Percentiles rank a stretch among this genome's conserved stretches.
Evolutionary conservation across 2,113 vertebrate species (phyloP).

Genomic region (Drymodes brunneopygia): DNA sequence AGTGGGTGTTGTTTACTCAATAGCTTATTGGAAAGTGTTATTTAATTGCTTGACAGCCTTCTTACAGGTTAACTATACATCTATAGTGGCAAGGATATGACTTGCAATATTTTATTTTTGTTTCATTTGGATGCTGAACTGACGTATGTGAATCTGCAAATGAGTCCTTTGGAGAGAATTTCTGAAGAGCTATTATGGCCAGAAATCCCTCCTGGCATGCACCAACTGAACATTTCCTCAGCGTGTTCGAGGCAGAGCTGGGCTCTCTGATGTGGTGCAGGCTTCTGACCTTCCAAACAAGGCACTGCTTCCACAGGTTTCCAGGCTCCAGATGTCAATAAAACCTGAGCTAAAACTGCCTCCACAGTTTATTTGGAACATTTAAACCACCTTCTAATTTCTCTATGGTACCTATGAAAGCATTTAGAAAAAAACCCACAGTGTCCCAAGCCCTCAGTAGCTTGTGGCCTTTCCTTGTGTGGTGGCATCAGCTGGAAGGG

Average conservation of each 20-base stretch:
- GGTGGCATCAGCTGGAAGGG: neutral
- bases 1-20: neutral
- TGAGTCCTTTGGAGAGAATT: neutral
- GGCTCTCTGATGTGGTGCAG: constrained; percentile 4
- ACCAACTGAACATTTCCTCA: constrained; percentile 26
- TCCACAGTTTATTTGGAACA: neutral
- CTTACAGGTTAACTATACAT: neutral
- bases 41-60: neutral
- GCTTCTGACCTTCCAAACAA: neutral
- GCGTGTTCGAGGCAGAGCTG: neutral
- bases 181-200: neutral
- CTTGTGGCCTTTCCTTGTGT: rapidly evolving
- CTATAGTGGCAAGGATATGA: neutral
- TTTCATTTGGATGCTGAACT: neutral
- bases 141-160: neutral
- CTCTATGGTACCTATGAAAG: neutral
- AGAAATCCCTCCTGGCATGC: neutral
- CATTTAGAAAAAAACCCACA: neutral
- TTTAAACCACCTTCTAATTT: neutral
- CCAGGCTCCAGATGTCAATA: constrained; percentile 19
- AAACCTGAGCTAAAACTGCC: neutral
- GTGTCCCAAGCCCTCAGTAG: neutral
- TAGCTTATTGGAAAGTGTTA: neutral
- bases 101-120: neutral
- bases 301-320: neutral